These are phyloP conservation scores for Equus quagga DNA, from an alignment of 2,113 vertebrate genomes.

Conservation along the genomic window DNA sequence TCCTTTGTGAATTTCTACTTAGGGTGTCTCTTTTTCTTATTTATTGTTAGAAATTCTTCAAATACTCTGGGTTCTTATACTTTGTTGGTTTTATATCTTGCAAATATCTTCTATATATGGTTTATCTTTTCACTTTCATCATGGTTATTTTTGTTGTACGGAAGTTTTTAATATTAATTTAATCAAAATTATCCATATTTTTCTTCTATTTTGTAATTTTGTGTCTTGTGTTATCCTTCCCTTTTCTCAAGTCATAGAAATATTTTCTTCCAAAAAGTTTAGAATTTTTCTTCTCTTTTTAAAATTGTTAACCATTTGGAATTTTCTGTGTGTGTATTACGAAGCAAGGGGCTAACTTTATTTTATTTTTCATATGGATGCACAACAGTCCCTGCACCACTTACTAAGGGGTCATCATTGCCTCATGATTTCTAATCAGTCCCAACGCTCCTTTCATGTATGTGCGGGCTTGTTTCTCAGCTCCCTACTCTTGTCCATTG, in stretches of 20 bases:
- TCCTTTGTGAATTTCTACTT: neutral
- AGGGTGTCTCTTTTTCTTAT: neutral
- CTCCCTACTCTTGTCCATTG: neutral
- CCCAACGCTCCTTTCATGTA: neutral
- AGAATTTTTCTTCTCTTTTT: neutral
- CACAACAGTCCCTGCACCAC: neutral
- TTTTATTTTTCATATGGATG: neutral
- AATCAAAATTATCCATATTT: neutral
- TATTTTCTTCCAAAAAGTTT: neutral
- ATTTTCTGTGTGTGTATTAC: neutral
- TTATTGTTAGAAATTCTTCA: neutral
- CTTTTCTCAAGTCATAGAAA: constrained; percentile 4
- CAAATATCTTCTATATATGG: neutral
- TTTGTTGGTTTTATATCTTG: neutral
- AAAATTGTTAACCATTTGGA: neutral
- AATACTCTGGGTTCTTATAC: neutral
- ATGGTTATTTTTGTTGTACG: neutral
- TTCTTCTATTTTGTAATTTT: neutral
- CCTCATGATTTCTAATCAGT: neutral
- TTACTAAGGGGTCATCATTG: neutral
- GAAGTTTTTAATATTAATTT: neutral
- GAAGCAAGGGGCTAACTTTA: neutral
- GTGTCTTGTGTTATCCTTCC: neutral
- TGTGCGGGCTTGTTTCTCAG: neutral
- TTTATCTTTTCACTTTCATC: neutral